Evolutionary conservation across 2,888 invertebrate species (phyloP).

Genomic region (Chelonus formosanus): DNA sequence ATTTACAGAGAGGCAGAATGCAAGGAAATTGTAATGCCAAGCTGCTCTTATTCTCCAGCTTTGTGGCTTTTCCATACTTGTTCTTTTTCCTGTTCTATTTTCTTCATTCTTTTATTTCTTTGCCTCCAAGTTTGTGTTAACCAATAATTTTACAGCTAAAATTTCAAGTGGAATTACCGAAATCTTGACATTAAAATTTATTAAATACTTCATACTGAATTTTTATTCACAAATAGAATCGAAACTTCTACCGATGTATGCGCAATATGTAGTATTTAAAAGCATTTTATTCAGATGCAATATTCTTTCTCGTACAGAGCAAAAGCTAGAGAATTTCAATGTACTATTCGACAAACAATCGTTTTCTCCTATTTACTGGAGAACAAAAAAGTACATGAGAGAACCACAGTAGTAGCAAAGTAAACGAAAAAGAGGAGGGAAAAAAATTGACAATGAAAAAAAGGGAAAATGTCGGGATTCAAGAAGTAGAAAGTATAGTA

Average conservation of each 20-base stretch:
- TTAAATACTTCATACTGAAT: too few relatives aligned
- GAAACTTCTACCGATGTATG: neutral
- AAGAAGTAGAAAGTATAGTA: too few relatives aligned
- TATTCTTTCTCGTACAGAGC: neutral
- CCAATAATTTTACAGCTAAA: too few relatives aligned
- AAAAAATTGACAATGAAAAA: slow-evolving; percentile 19
- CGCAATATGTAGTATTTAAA: slow-evolving; percentile 25
- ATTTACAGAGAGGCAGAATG: slow-evolving; percentile 51
- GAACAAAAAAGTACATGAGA: neutral
- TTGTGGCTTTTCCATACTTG: slow-evolving; percentile 5
- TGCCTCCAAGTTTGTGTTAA: too few relatives aligned
- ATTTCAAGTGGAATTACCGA: too few relatives aligned
- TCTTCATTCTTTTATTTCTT: neutral
- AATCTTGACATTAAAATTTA: too few relatives aligned
- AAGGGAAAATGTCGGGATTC: neutral
- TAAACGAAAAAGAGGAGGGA: slow-evolving; percentile 20
- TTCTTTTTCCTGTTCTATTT: slow-evolving; percentile 14
- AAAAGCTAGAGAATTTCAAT: slow-evolving; percentile 16
- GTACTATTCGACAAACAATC: too few relatives aligned
- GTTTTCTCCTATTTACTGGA: slow-evolving; percentile 35
- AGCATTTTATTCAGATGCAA: slow-evolving; percentile 27
- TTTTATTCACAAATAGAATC: too few relatives aligned
- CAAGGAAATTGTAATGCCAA: slow-evolving; percentile 43
- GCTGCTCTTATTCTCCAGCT: slow-evolving; percentile 37
- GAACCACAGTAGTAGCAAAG: slow-evolving; percentile 18